Evolutionary conservation across 2,888 invertebrate species (phyloP), one percentile per base, ranked within the genome.

Genomic region (Mesorhabditis sp.): DNA sequence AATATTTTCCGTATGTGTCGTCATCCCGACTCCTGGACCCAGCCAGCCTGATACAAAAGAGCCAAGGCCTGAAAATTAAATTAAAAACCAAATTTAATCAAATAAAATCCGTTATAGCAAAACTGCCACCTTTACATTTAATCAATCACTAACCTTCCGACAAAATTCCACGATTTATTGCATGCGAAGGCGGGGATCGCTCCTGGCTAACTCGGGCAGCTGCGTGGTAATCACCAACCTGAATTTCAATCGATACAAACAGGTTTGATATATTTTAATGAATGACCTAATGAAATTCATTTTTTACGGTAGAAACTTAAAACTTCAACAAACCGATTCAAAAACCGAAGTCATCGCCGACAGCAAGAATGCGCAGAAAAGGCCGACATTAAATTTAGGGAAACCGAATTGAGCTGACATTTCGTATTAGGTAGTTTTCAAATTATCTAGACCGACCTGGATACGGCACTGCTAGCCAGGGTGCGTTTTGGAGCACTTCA

Each of bases 1-100:
- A 62, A 94, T 92, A 86, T 93, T 93, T 86, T 93, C 93, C 67
- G 92, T 92, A 84, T 93, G 93, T 4, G 93, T 93, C 78, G 93
- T 93, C 65, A 93, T 92, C 0, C 93, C 93, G 82, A 92, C 92
- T 1, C 92, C 93, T 44, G 92, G 90, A 6, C 93, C 94, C 91
- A 92, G 92, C 4, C 93, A 89, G 0, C 93, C 93, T 0, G 92
- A 92, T 63, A 94, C 87, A 70, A 93, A 88, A 0, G 92, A 92
- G n/a, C 84, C 84, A 13, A 82, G 15, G 62, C 82, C 80, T 72
- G 66, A 42, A 65, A 63, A 1, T n/a, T 61, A 42, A 13, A 28
- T 13, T 13, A 43, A 66, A 28, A 13, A 15, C 15, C n/a, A 63
- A 15, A 15, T 15, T 10, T 15, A 66, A 28, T 66, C 7, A 10